Conservation (phyloP, 2,888 invertebrate genomes). For the Notodonta dromedarius region DNA sequence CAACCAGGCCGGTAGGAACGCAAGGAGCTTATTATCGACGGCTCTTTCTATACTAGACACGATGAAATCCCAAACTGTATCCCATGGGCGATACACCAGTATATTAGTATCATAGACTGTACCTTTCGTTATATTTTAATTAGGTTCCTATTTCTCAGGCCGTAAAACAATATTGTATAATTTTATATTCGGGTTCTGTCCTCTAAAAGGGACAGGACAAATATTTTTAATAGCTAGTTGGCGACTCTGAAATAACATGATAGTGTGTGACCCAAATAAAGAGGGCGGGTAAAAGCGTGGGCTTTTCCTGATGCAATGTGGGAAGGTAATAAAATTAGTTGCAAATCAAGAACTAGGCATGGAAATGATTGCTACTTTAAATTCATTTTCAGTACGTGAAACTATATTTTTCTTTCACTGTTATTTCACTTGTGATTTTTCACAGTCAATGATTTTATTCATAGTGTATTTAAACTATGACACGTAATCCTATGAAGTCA, state of each 20-base stretch:
- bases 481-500: too few species aligned
- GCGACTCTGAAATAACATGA: not conserved
- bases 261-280: conserved; percentile 1
- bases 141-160: conserved; percentile 31
- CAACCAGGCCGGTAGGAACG: conserved; percentile 5
- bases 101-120: conserved; percentile 55
- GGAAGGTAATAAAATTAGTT: not conserved
- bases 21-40: conserved; percentile 3
- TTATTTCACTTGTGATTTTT: too few species aligned
- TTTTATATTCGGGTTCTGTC: conserved; percentile 16
- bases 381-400: too few species aligned
- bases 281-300: not conserved
- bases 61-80: conserved; percentile 48
- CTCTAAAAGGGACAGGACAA: conserved; percentile 11
- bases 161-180: conserved; percentile 12
- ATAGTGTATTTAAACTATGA: too few species aligned
- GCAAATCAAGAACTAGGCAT: not conserved
- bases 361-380: too few species aligned
- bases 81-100: conserved; percentile 56
- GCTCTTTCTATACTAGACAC: conserved; percentile 29
- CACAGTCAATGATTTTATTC: too few species aligned
- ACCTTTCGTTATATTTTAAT: conserved; percentile 37
- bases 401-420: too few species aligned
- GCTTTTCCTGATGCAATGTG: not conserved
- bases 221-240: conserved; percentile 1